These are phyloP conservation scores for Euborellia annulipes DNA, from an alignment of 1,140 invertebrate species.

Conservation along the genomic window DNA sequence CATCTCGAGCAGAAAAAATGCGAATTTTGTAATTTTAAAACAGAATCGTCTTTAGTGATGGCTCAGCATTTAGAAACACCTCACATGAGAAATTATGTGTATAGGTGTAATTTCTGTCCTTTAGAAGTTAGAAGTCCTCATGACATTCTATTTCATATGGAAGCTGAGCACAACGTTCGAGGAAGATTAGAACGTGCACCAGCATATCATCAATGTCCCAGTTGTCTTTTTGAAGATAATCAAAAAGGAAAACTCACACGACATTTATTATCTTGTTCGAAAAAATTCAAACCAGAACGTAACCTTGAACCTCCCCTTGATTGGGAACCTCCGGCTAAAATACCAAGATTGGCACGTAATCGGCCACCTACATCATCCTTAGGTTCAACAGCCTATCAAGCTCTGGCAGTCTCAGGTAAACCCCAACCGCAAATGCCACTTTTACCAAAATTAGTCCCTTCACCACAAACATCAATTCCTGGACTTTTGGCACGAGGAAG, in stretches of 20 bases:
- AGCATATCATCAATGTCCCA: constrained; percentile 79
- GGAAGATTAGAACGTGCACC: constrained; percentile 69
- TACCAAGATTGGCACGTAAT: constrained; percentile 51
- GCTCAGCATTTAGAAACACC: constrained; percentile 81
- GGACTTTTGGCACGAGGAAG: constrained; percentile 20
- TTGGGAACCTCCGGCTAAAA: constrained; percentile 85
- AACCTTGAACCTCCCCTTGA: constrained; percentile 71
- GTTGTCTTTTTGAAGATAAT: constrained; percentile 89
- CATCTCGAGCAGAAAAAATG: constrained; percentile 66
- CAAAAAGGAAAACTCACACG: constrained; percentile 82
- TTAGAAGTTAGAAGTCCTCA: constrained; percentile 69
- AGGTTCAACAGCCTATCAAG: constrained; percentile 20
- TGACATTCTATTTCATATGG: constrained; percentile 84
- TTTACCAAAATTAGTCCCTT: constrained; percentile 33
- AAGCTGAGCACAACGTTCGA: constrained; percentile 67
- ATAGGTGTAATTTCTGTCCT: constrained; percentile 70
- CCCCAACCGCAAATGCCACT: constrained; percentile 32
- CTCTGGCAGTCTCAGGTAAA: constrained; percentile 28
- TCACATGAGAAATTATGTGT: constrained; percentile 74
- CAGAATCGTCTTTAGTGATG: constrained; percentile 74
- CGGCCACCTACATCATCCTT: constrained; percentile 24
- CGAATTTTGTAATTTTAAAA: constrained; percentile 82
- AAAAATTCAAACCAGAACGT: constrained; percentile 74
- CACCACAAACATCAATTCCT: constrained; percentile 25
- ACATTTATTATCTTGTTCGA: constrained; percentile 75